Evolutionary conservation across 1,140 invertebrate genomes (phyloP).

Genomic region (silkworm (Bombyx mori)): DNA sequence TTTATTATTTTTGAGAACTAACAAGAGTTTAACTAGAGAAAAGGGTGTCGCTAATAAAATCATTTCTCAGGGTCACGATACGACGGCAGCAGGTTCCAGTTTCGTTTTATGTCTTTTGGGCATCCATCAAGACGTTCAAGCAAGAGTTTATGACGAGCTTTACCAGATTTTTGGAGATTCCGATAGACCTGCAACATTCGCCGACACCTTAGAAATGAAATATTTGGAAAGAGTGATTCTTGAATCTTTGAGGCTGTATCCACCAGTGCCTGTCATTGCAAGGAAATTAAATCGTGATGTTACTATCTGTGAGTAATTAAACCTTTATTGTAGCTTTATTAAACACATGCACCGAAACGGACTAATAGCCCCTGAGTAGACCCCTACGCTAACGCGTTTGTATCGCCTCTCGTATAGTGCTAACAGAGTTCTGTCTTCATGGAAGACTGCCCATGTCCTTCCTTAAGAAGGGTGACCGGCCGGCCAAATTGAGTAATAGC

Average conservation of each 20-base stretch:
- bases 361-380: too few species aligned
- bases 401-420: too few species aligned
- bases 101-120: constrained; percentile 89
- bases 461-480: too few species aligned
- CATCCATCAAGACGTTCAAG: constrained; percentile 82
- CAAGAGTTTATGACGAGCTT: constrained; percentile 84
- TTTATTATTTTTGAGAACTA: too few species aligned
- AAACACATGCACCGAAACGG: background rate
- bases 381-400: too few species aligned
- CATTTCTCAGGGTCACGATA: constrained; percentile 82
- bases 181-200: constrained; percentile 80
- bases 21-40: too few species aligned
- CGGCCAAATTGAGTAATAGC: too few species aligned
- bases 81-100: constrained; percentile 87
- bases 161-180: constrained; percentile 87
- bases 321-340: background rate
- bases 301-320: constrained; percentile 49
- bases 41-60: too few species aligned
- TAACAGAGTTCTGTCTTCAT: too few species aligned
- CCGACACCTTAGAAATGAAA: constrained; percentile 85
- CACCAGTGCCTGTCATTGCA: constrained; percentile 87
- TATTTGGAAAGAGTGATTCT: constrained; percentile 88
- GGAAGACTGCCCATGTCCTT: too few species aligned
- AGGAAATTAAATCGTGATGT: constrained; percentile 75
- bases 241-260: constrained; percentile 87